Evolutionary conservation across 2,797 vertebrate species (phyloP).

Genomic region (Hozukius guyotensis): DNA sequence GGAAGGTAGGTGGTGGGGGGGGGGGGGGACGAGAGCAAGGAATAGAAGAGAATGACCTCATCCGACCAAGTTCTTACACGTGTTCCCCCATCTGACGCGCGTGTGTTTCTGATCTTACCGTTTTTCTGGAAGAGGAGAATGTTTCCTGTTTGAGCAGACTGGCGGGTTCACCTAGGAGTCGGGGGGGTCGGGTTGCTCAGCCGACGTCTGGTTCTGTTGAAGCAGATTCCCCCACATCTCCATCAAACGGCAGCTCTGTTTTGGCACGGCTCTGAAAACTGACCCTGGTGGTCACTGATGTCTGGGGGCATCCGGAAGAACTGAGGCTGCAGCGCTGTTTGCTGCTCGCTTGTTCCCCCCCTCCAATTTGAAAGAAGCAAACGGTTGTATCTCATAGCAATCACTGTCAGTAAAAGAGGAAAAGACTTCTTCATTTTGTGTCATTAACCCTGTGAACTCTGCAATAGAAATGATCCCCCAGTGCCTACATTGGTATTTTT

Average conservation of each 20-base stretch:
- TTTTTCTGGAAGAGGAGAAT: slow-evolving; percentile 68
- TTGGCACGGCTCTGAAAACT: slow-evolving; percentile 75
- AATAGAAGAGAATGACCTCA: slow-evolving; percentile 58
- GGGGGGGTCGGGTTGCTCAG: slow-evolving; percentile 75
- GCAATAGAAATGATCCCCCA: too few relatives aligned
- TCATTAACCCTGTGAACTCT: too few relatives aligned
- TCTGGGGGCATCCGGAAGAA: slow-evolving; percentile 50
- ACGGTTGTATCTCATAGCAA: neutral
- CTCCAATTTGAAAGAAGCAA: slow-evolving; percentile 3
- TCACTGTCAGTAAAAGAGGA: neutral
- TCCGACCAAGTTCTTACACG: slow-evolving; percentile 70
- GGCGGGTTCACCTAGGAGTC: slow-evolving; percentile 77
- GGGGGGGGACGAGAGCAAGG: neutral
- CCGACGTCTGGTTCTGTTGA: slow-evolving; percentile 79
- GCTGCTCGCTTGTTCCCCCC: slow-evolving; percentile 2
- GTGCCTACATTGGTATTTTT: too few relatives aligned
- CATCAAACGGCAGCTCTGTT: slow-evolving; percentile 75
- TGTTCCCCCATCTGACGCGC: slow-evolving; percentile 57
- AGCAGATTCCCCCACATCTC: slow-evolving; percentile 78
- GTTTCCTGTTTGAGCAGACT: slow-evolving; percentile 77
- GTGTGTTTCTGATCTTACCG: slow-evolving; percentile 76
- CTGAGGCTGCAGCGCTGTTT: slow-evolving; percentile 8
- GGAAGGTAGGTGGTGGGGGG: neutral
- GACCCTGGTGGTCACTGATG: slow-evolving; percentile 69
- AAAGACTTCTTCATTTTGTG: neutral